Evolutionary conservation across 1,140 invertebrate genomes (phyloP), one percentile per base, ranked within the genome.

Genomic region (Brachionus calyciflorus): DNA sequence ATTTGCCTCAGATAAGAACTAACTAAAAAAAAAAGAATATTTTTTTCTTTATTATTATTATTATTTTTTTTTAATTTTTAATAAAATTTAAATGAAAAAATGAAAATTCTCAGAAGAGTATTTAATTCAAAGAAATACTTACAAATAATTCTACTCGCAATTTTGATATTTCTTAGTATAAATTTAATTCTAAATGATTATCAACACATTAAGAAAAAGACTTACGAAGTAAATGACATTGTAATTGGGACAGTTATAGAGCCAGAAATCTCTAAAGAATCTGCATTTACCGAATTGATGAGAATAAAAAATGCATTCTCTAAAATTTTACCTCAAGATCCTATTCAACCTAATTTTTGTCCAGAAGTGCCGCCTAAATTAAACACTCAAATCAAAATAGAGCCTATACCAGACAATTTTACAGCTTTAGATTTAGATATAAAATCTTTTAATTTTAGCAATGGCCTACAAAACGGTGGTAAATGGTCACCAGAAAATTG

Each of bases 401-500:
- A 65, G 44, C 12, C 3, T 44, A 24, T 65, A 44, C 60, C 60
- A 10, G 37, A 65, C 10, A 26, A 44, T 44, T 65, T 65, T 65
- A 44, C 12, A 24, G 60, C 60, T 21, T 44, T 65, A 2, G 24
- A 41, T 26, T 24, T 19, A n/a, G 41, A 41, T 10, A 65, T 44
- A 44, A 9, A 21, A 21, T 24, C 24, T 40, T 44, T 44, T 24
- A 41, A 44, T 41, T 46, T 65, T 44, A 44, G 17, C 24, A 9
- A 44, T 5, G 24, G 14, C 10, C 24, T 65, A 26, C n/a, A 26
- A 26, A 12, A 44, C 44, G 60, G 68, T 40, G 93, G 93, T 6
- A 92, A 92, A 1, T 86, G 88, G 77, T 93, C 88, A 87, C 93
- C 93, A 1, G 82, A 85, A 14, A 82, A 89, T 21, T 96, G 93